Base-by-base conservation (phyloP, 2,797 vertebrate species). In the Triplophysa bombifrons region DNA sequence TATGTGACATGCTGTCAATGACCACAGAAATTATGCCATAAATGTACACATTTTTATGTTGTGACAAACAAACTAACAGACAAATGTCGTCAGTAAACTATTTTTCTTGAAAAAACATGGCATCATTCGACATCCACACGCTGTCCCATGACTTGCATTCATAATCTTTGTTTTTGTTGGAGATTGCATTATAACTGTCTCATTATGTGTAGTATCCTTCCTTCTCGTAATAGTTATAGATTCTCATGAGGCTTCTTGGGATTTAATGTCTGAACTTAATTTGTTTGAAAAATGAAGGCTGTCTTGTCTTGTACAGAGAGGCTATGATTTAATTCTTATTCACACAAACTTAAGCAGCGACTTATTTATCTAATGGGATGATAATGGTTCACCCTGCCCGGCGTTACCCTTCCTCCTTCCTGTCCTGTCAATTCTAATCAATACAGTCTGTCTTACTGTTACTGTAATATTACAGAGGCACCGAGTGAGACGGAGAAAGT, bases 341-440 rank as follows among this genome's bases (percentile, higher is more conserved):
- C 17, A 25, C 41, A 51, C 25, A 69, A 83, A 53, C 27, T 65
- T 66, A 65, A 71, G 66, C 72, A 27, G 16, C 27, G 7, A 76
- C 71, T 83, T 69, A 76, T 82, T 51, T 66, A 79, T 75, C 27
- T 84, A 85, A 88, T 81, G 73, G 83, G 63, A 65, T 50, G 70
- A 48, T 41, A 1, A 63, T 78, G 63, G 51, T 76, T 76, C 44
- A 25, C 50, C 72, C 34, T 11, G 65, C 61, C 81, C 70, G 27
- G 51, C 70, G 16, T 50, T 76, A 16, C 48, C 2, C 3, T 17
- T 72, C 46, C 48, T 64, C 34, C 56, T n/a, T 81, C 30, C 48
- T 6, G 60, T 56, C 25, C 56, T 27, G 50, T 44, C 69, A 70
- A 25, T 67, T 61, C 65, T 55, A 25, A 74, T 84, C 84, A 83